phyloP scores from a whole-genome alignment of 30 jellyfish, hydroid and myxozoan genomes.

The Hydractinia echinata region DNA sequence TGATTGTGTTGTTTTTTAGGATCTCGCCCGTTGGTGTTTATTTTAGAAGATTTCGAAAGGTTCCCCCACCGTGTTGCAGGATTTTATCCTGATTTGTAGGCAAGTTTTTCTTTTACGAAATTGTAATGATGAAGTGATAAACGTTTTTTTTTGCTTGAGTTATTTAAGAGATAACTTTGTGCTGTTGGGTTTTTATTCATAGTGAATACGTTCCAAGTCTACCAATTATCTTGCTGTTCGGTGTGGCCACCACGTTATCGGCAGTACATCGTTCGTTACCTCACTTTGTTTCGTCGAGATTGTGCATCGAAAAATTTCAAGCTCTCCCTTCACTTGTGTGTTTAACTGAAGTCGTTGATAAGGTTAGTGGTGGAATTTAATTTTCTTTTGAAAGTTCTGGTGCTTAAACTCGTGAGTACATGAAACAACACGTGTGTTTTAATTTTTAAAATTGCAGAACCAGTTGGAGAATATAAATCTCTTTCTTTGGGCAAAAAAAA shows the following conservation, averaged over 20 bases:
- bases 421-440: no score
- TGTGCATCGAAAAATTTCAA: slow-evolving; percentile 71
- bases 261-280: slow-evolving; percentile 74
- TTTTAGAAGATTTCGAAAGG: slow-evolving; percentile 79
- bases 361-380: slow-evolving; percentile 33
- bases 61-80: slow-evolving; percentile 59
- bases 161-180: background rate
- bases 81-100: slow-evolving; percentile 72
- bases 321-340: slow-evolving; percentile 77
- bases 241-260: slow-evolving; percentile 75
- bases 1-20: background rate
- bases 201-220: slow-evolving; percentile 59
- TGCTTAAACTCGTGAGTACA: background rate
- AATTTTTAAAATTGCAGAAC: no score
- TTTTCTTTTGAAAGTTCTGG: background rate
- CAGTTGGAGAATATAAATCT: no score
- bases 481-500: no score
- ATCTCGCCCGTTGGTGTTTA: slow-evolving; percentile 33
- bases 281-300: slow-evolving; percentile 64
- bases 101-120: background rate
- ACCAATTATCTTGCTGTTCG: slow-evolving; percentile 66
- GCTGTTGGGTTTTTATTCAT: background rate
- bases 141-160: no score
- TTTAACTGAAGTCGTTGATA: slow-evolving; percentile 63
- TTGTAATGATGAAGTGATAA: background rate